Evolutionary conservation across 2,888 invertebrate genomes (phyloP).

Genomic region (Melanostoma scalare): DNA sequence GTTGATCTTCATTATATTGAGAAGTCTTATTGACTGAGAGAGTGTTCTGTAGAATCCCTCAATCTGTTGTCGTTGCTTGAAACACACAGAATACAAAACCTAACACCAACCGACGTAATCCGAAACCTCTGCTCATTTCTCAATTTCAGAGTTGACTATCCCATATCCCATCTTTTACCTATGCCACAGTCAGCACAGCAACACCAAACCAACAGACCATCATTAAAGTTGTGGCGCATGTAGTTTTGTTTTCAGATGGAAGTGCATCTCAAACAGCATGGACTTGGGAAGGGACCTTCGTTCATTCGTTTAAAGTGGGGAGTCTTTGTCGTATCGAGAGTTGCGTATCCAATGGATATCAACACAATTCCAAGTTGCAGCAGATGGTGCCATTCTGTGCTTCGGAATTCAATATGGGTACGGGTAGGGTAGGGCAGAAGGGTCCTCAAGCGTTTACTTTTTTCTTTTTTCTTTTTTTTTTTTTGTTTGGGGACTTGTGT

Average conservation of each 20-base stretch:
- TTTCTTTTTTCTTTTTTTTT: constrained; percentile 18
- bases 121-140: constrained; percentile 56
- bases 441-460: neutral
- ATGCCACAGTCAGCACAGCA: neutral
- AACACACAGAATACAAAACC: neutral
- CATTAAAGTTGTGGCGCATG: constrained; percentile 28
- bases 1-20: constrained; percentile 59
- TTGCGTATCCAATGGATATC: constrained; percentile 61
- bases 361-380: constrained; percentile 55
- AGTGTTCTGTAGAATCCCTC: constrained; percentile 8
- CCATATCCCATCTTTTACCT: constrained; percentile 29
- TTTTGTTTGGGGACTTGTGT: constrained; percentile 20
- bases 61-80: constrained; percentile 18
- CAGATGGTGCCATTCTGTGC: constrained; percentile 51
- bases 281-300: constrained; percentile 27
- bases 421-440: constrained; percentile 17
- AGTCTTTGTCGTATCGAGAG: constrained; percentile 51
- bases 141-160: constrained; percentile 45
- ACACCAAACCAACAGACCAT: constrained; percentile 6
- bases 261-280: constrained; percentile 63
- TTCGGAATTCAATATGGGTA: constrained; percentile 31
- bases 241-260: constrained; percentile 42
- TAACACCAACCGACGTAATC: constrained; percentile 47
- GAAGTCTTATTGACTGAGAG: constrained; percentile 19
- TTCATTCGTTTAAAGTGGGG: neutral